Conservation (phyloP, 2,888 invertebrate species). For the Catocala fraxini region DNA sequence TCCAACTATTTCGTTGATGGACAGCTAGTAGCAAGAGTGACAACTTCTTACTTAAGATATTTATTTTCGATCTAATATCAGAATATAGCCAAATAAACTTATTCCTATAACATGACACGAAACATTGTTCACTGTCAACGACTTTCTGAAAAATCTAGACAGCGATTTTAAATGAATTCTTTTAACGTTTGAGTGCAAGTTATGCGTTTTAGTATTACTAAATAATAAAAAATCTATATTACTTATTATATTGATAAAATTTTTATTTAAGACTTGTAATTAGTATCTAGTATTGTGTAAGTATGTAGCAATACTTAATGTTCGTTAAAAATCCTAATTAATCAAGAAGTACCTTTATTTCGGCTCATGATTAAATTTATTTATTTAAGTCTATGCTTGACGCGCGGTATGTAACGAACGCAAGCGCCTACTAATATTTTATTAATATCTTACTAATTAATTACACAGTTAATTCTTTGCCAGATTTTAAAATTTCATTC, state of each 20-base stretch:
- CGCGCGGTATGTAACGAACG: conserved; percentile 23
- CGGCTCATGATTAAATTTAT: not conserved
- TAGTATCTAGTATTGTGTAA: too few species aligned
- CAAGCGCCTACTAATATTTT: conserved; percentile 7
- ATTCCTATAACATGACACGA: conserved; percentile 39
- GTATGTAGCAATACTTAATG: too few species aligned
- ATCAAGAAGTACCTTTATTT: too few species aligned
- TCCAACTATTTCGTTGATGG: conserved; percentile 54
- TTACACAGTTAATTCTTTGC: conserved; percentile 23
- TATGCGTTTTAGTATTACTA: too few species aligned
- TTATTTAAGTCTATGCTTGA: not conserved
- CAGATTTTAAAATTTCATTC: not conserved
- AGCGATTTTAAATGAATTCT: too few species aligned
- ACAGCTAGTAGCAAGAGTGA: conserved; percentile 50
- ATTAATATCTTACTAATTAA: conserved; percentile 24
- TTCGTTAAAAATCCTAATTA: too few species aligned
- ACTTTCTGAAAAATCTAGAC: not conserved
- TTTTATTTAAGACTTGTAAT: too few species aligned
- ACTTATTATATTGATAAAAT: too few species aligned
- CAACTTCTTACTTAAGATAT: conserved; percentile 38
- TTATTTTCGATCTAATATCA: conserved; percentile 21
- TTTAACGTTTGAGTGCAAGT: too few species aligned
- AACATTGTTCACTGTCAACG: conserved; percentile 26
- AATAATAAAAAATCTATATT: too few species aligned
- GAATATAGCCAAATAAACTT: conserved; percentile 26